Evolutionary conservation across 2,113 vertebrate genomes (phyloP).

Genomic region (Oryzias woworae): DNA sequence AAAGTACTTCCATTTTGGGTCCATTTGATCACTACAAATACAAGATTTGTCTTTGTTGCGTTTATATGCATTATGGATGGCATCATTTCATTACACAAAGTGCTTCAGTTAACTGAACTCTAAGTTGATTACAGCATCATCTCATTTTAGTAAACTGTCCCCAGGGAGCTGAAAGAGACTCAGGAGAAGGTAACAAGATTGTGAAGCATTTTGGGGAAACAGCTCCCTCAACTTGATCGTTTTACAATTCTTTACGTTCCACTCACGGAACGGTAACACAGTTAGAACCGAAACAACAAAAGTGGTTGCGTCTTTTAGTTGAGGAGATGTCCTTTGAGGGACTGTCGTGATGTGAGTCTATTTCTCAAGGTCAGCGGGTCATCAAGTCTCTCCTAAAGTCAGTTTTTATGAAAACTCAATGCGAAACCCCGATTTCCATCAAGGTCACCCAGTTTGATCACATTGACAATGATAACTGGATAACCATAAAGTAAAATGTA

Average conservation of each 20-base stretch:
- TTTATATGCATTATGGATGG: constrained; percentile 27
- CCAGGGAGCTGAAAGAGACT: constrained; percentile 56
- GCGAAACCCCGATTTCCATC: constrained; percentile 33
- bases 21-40: constrained; percentile 37
- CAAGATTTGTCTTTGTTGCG: constrained; percentile 36
- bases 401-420: constrained; percentile 28
- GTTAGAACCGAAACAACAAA: constrained; percentile 40
- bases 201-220: constrained; percentile 55
- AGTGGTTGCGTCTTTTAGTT: constrained; percentile 27
- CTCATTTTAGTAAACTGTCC: constrained; percentile 64
- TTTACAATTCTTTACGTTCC: constrained; percentile 53
- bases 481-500: constrained; percentile 22
- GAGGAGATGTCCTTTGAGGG: constrained; percentile 30
- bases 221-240: constrained; percentile 44
- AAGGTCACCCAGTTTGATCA: constrained; percentile 58
- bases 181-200: constrained; percentile 73
- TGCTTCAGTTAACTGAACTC: constrained; percentile 55
- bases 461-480: constrained; percentile 20
- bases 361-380: constrained; percentile 21
- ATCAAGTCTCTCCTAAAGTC: constrained; percentile 18
- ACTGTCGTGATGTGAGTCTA: constrained; percentile 11
- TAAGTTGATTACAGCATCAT: constrained; percentile 74
- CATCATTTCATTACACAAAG: constrained; percentile 73
- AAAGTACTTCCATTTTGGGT: constrained; percentile 31
- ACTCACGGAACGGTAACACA: constrained; percentile 49